phyloP scores from a whole-genome alignment of 2,888 invertebrate genomes.

The Brachycybe producta region DNA sequence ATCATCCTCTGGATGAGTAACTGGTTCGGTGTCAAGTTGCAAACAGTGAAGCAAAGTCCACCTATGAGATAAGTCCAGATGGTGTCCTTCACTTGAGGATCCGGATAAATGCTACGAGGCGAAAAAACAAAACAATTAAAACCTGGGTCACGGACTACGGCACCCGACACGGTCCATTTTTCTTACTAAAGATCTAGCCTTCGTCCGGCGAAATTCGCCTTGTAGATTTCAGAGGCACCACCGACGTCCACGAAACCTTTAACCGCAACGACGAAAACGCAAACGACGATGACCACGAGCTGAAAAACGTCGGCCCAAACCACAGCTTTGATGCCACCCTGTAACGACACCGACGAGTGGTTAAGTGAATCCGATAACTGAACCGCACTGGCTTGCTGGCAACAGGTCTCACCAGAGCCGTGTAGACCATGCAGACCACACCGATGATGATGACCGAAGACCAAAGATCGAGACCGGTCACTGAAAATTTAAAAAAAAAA shows the following conservation, averaged over 20 bases:
- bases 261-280: conserved; percentile 30
- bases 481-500: conserved; percentile 26
- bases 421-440: conserved; percentile 35
- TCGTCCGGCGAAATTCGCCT: conserved; percentile 22
- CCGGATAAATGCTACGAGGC: not conserved
- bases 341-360: conserved; percentile 10
- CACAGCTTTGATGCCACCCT: conserved; percentile 36
- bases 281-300: conserved; percentile 30
- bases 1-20: conserved; percentile 10
- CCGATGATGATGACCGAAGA: conserved; percentile 33
- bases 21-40: conserved; percentile 3
- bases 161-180: not conserved
- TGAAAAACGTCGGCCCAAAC: conserved; percentile 36
- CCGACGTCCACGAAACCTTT: conserved; percentile 27
- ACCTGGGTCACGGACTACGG: not conserved
- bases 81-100: conserved; percentile 6
- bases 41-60: not conserved
- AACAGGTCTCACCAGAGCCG: conserved; percentile 32
- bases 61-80: conserved; percentile 9
- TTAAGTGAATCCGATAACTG: not conserved
- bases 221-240: conserved; percentile 25
- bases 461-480: conserved; percentile 35
- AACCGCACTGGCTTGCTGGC: no score
- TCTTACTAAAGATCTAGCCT: conserved; percentile 27
- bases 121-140: not conserved